A percentile compares a stretch with the other conserved stretches of the same genome.
These are phyloP conservation scores for Sandelia bainsii DNA, from an alignment of 2,797 vertebrate species.

Conservation along the genomic window DNA sequence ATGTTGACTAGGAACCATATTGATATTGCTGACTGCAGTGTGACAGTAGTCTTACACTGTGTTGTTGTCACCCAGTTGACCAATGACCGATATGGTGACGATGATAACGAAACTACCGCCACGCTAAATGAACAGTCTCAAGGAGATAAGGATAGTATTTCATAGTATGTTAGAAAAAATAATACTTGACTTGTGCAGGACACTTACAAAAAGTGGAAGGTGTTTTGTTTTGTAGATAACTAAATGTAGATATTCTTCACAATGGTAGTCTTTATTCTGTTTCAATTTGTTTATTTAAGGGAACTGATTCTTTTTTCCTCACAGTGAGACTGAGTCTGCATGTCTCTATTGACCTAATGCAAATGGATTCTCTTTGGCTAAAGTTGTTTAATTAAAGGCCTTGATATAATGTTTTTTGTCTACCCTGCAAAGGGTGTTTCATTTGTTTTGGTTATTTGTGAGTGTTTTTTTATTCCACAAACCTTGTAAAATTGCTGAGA, in stretches of 20 bases:
- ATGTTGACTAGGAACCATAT: constrained; percentile 20
- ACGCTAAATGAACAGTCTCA: constrained; percentile 26
- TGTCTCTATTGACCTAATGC: constrained; percentile 32
- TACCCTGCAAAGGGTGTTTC: background rate
- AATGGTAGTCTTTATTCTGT: constrained; percentile 1
- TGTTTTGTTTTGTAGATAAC: background rate
- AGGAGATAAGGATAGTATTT: constrained; percentile 47
- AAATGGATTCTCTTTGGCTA: constrained; percentile 24
- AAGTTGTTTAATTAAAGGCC: constrained; percentile 25
- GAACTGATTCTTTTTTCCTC: background rate
- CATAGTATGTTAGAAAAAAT: constrained; percentile 3
- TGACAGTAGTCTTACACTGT: constrained; percentile 16
- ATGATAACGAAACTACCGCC: constrained; percentile 38
- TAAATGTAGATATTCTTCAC: background rate
- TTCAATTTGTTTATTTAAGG: background rate
- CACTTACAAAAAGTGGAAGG: background rate
- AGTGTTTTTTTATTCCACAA: background rate
- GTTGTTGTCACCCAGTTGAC: constrained; percentile 26
- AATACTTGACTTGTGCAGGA: constrained; percentile 12
- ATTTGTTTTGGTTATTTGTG: background rate
- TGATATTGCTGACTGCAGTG: background rate
- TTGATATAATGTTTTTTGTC: background rate
- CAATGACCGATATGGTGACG: background rate
- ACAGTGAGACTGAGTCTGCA: background rate
- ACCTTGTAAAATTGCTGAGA: background rate